A percentile compares a stretch with the other conserved stretches of the same genome.
Evolutionary conservation across 2,888 invertebrate species (phyloP).

Genomic region (Melieria omissa): DNA sequence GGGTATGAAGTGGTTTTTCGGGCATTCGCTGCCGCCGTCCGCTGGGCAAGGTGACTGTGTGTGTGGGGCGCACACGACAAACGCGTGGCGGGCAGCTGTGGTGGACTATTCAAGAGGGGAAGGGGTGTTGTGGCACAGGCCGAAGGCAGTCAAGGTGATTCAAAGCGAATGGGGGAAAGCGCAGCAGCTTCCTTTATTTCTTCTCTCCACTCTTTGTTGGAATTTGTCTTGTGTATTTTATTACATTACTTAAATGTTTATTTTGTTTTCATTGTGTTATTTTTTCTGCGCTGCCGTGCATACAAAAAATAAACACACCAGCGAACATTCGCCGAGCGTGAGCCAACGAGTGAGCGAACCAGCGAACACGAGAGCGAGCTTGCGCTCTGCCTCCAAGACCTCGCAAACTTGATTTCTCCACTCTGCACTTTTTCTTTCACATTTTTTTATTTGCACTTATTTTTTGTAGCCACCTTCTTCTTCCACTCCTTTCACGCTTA

Average conservation of each 20-base stretch:
- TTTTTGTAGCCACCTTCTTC: background rate
- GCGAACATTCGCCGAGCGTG: background rate
- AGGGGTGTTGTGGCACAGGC: background rate
- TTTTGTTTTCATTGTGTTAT: no score
- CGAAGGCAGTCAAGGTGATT: background rate
- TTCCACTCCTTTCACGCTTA: slow-evolving; percentile 32
- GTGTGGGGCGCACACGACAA: background rate
- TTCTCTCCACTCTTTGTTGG: no score
- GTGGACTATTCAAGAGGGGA: no score
- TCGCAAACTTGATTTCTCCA: slow-evolving; percentile 7
- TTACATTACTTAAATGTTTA: no score
- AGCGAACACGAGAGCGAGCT: no score
- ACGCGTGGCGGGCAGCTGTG: no score
- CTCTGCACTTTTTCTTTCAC: background rate
- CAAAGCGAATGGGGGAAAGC: background rate
- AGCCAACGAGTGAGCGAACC: background rate
- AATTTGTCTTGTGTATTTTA: no score
- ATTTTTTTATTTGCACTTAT: background rate
- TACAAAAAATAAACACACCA: no score
- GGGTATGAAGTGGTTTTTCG: background rate
- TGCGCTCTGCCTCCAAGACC: no score
- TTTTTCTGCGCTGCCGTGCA: no score
- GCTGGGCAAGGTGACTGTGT: background rate
- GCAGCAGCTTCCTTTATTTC: background rate
- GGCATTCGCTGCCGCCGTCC: slow-evolving; percentile 11